Percentiles rank a stretch among this genome's conserved stretches.
These are phyloP conservation scores for Actenoides lindsayi DNA, from an alignment of 2,113 vertebrate species.

Conservation along the genomic window DNA sequence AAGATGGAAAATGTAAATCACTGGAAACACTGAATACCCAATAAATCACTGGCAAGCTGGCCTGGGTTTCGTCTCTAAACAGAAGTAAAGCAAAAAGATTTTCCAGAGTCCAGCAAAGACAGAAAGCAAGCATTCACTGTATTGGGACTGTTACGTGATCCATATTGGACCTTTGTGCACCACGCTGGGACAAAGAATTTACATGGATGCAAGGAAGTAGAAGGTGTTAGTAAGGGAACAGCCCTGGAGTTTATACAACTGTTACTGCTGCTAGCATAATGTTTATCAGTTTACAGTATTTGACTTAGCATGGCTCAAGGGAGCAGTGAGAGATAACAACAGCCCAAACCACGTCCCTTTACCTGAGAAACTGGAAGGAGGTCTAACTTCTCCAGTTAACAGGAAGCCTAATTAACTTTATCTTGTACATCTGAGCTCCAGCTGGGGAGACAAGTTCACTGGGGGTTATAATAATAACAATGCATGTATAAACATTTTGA, in stretches of 20 bases:
- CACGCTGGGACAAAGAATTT: constrained; percentile 41
- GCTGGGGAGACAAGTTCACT: constrained; percentile 50
- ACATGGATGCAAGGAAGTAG: constrained; percentile 42
- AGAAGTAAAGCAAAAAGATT: constrained; percentile 40
- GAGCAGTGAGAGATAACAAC: constrained; percentile 63
- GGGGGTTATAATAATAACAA: constrained; percentile 47
- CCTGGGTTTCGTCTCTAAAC: background rate
- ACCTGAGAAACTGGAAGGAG: constrained; percentile 64
- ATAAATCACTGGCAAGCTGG: constrained; percentile 47
- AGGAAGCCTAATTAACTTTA: constrained; percentile 57
- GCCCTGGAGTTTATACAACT: constrained; percentile 21
- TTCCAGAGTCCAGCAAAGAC: constrained; percentile 3
- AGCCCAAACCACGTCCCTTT: constrained; percentile 51
- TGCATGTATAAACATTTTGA: constrained; percentile 11
- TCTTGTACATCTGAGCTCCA: constrained; percentile 61
- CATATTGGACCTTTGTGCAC: constrained; percentile 11
- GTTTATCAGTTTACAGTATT: constrained; percentile 63
- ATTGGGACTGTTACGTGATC: constrained; percentile 42
- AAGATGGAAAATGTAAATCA: constrained; percentile 63
- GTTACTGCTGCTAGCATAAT: constrained; percentile 53
- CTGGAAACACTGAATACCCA: constrained; percentile 22
- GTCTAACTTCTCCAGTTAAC: constrained; percentile 47
- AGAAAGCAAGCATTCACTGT: constrained; percentile 51
- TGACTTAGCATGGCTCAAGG: constrained; percentile 67
- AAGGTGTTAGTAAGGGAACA: constrained; percentile 37